Percentiles rank a stretch among this genome's conserved stretches.
These are phyloP conservation scores for Andrena praecox DNA, from an alignment of 2,888 invertebrate species.

Conservation along the genomic window DNA sequence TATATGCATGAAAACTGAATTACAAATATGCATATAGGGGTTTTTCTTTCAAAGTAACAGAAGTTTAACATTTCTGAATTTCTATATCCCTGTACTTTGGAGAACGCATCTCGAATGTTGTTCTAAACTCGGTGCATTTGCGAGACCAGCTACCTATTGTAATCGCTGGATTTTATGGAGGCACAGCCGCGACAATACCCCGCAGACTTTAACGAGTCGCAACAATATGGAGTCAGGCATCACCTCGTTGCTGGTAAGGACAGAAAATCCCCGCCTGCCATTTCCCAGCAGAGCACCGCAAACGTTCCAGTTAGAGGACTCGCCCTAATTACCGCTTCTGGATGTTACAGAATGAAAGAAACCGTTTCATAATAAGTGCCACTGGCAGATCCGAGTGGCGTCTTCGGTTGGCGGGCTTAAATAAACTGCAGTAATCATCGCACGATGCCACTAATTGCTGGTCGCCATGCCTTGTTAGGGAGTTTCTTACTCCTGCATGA, in stretches of 20 bases:
- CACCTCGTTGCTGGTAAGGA: constrained; percentile 54
- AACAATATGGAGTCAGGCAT: constrained; percentile 47
- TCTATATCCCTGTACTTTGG: background rate
- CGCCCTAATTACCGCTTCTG: constrained; percentile 57
- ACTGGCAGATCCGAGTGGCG: constrained; percentile 11
- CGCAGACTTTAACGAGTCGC: constrained; percentile 49
- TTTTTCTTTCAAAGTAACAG: no score
- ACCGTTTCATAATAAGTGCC: constrained; percentile 42
- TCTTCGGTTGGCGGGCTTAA: constrained; percentile 28
- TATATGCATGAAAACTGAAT: no score
- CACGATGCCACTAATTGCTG: constrained; percentile 56
- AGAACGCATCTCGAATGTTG: background rate
- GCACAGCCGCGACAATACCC: constrained; percentile 35
- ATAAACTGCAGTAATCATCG: constrained; percentile 59
- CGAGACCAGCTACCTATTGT: constrained; percentile 33
- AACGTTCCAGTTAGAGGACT: constrained; percentile 27
- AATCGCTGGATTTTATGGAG: constrained; percentile 27
- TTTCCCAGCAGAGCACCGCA: constrained; percentile 27
- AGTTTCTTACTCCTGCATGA: constrained; percentile 38
- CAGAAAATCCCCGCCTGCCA: constrained; percentile 51
- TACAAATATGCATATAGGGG: no score
- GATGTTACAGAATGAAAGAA: constrained; percentile 51
- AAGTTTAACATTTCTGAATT: background rate
- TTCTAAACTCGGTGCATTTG: constrained; percentile 15
- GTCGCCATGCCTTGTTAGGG: constrained; percentile 32